These are phyloP conservation scores for Probaryconus sp. DNA, from an alignment of 1,140 invertebrate genomes.

Conservation along the genomic window DNA sequence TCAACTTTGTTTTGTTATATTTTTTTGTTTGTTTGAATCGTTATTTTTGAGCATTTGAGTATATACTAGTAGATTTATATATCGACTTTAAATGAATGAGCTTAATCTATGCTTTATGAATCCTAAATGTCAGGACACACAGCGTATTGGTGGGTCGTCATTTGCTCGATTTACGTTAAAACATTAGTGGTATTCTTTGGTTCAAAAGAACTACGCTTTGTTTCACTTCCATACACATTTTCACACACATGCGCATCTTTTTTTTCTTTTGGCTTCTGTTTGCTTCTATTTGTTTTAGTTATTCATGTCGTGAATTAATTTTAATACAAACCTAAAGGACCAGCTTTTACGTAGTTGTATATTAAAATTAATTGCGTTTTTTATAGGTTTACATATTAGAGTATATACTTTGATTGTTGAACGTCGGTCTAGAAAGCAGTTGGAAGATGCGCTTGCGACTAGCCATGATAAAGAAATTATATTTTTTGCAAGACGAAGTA, in stretches of 20 bases:
- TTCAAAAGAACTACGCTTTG: slow-evolving; percentile 73
- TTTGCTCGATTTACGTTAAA: slow-evolving; percentile 61
- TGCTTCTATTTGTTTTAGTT: slow-evolving; percentile 21
- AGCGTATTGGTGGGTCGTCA: slow-evolving; percentile 44
- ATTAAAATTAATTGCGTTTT: slow-evolving; percentile 68
- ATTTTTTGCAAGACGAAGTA: no score
- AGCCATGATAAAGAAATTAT: slow-evolving; percentile 1
- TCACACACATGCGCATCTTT: slow-evolving; percentile 1
- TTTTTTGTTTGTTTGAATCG: no score
- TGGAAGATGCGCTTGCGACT: slow-evolving; percentile 10
- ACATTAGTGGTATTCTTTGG: slow-evolving; percentile 76
- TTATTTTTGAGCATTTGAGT: slow-evolving; percentile 60
- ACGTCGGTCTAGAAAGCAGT: neutral
- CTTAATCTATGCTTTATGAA: slow-evolving; percentile 60
- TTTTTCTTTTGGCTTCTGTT: neutral
- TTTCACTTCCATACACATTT: slow-evolving; percentile 6
- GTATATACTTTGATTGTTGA: slow-evolving; percentile 11
- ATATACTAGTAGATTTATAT: slow-evolving; percentile 52
- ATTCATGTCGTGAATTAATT: slow-evolving; percentile 63
- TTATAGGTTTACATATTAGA: neutral
- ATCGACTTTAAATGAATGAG: slow-evolving; percentile 54
- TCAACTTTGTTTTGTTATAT: no score
- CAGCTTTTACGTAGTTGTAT: slow-evolving; percentile 68
- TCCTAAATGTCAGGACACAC: slow-evolving; percentile 60
- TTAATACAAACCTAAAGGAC: slow-evolving; percentile 71